A percentile compares a stretch with the other conserved stretches of the same genome.
Evolutionary conservation across 2,797 vertebrate genomes (phyloP).

Genomic region (Margarornis squamiger): DNA sequence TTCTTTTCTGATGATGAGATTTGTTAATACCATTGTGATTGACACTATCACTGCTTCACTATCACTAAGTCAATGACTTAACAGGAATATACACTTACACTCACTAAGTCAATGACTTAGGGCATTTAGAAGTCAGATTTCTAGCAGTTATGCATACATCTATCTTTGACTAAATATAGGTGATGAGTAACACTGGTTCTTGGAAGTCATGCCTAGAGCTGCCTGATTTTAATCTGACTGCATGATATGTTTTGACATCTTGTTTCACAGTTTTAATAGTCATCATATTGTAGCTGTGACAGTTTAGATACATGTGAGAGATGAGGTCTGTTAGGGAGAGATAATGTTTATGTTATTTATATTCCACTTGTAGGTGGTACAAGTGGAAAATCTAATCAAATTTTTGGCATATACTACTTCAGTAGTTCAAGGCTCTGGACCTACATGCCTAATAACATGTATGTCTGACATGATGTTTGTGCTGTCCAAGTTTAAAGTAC

Average conservation of each 20-base stretch:
- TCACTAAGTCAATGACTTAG: not conserved
- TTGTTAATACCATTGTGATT: not conserved
- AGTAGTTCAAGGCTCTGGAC: not conserved
- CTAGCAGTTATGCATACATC: not conserved
- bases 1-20: not conserved
- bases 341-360: not conserved
- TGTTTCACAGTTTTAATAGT: not conserved
- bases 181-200: not conserved
- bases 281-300: not conserved
- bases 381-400: not conserved
- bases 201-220: not conserved
- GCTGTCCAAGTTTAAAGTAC: not conserved
- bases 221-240: not conserved
- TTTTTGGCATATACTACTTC: not conserved
- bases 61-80: not conserved
- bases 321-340: not conserved
- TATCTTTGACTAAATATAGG: not conserved
- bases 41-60: not conserved
- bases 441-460: not conserved
- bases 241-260: not conserved
- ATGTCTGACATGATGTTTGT: not conserved
- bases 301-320: not conserved
- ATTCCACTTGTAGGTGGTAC: not conserved
- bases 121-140: not conserved
- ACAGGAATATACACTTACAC: not conserved